Percentiles rank a stretch among this genome's conserved stretches.
phyloP scores from a whole-genome alignment of 2,888 invertebrate species.

The Chymomyza procnemis region DNA sequence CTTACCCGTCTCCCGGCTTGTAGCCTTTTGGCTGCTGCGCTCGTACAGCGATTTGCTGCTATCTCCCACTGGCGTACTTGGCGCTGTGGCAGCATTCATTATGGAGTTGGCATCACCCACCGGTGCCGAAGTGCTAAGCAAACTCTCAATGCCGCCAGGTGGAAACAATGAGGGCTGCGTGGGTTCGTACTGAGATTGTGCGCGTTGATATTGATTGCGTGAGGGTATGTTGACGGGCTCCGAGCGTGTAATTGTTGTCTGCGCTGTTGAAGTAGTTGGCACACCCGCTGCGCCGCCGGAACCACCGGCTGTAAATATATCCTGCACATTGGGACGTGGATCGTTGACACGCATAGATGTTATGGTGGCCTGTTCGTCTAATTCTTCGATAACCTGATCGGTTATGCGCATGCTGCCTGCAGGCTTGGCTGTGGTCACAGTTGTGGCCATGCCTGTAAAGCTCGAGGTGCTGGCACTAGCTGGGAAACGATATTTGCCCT shows the following conservation, averaged over 20 bases:
- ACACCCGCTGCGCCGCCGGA: slow-evolving; percentile 33
- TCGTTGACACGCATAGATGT: slow-evolving; percentile 83
- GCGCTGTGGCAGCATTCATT: slow-evolving; percentile 57
- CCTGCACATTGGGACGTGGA: slow-evolving; percentile 83
- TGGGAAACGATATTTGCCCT: slow-evolving; percentile 75
- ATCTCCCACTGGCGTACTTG: slow-evolving; percentile 65
- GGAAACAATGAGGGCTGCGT: slow-evolving; percentile 70
- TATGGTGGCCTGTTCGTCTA: slow-evolving; percentile 90
- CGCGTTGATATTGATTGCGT: slow-evolving; percentile 67
- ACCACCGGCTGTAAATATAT: slow-evolving; percentile 80
- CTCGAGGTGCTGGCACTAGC: slow-evolving; percentile 77
- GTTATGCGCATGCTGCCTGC: slow-evolving; percentile 83
- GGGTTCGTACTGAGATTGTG: slow-evolving; percentile 72
- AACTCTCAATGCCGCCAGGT: slow-evolving; percentile 76
- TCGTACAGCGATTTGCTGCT: slow-evolving; percentile 74
- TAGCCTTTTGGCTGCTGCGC: slow-evolving; percentile 52
- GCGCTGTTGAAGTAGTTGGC: slow-evolving; percentile 48
- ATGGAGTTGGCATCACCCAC: slow-evolving; percentile 55
- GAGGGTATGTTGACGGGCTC: slow-evolving; percentile 84
- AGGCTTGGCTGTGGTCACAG: slow-evolving; percentile 52
- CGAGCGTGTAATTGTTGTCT: slow-evolving; percentile 78
- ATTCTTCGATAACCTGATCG: slow-evolving; percentile 86
- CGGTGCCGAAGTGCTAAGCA: slow-evolving; percentile 77
- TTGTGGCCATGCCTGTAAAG: slow-evolving; percentile 51
- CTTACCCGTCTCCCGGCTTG: slow-evolving; percentile 76